Evolutionary conservation across 2,888 invertebrate species (phyloP).

Genomic region (Acanthopleura granulata): DNA sequence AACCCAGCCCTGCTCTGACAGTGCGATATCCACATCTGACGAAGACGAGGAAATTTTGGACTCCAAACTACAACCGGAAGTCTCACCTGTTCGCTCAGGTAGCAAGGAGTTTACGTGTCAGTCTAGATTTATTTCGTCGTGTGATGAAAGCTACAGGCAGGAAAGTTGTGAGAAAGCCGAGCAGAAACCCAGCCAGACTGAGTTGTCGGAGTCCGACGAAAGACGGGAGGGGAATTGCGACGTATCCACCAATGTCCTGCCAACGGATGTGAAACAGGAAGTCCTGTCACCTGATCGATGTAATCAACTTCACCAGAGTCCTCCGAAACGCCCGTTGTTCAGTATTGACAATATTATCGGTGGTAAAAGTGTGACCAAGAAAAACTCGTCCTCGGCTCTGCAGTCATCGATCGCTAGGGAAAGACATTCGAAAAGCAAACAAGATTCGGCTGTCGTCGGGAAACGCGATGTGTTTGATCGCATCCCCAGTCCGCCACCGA

Average conservation of each 20-base stretch:
- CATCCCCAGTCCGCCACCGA: slow-evolving; percentile 5
- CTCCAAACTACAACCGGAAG: neutral
- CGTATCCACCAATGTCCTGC: neutral
- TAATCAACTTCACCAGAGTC: neutral
- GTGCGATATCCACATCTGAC: neutral
- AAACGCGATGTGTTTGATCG: neutral
- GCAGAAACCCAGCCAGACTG: neutral
- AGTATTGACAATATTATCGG: slow-evolving; percentile 13
- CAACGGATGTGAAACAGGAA: neutral
- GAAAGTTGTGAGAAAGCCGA: neutral
- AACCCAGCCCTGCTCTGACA: neutral
- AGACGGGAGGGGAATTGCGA: neutral
- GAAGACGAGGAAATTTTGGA: neutral
- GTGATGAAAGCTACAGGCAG: neutral
- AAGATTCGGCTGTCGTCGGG: neutral
- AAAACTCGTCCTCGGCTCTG: too few species aligned
- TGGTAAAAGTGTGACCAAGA: neutral
- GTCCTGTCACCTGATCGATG: neutral
- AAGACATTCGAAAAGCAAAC: neutral
- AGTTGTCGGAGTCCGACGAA: neutral
- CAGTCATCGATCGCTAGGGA: neutral
- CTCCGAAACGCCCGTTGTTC: neutral
- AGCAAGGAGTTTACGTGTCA: neutral
- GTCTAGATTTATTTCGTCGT: neutral
- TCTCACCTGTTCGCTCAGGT: neutral